Base-by-base conservation (phyloP, 2,113 vertebrate genomes). In the Sinosuthora webbiana region DNA sequence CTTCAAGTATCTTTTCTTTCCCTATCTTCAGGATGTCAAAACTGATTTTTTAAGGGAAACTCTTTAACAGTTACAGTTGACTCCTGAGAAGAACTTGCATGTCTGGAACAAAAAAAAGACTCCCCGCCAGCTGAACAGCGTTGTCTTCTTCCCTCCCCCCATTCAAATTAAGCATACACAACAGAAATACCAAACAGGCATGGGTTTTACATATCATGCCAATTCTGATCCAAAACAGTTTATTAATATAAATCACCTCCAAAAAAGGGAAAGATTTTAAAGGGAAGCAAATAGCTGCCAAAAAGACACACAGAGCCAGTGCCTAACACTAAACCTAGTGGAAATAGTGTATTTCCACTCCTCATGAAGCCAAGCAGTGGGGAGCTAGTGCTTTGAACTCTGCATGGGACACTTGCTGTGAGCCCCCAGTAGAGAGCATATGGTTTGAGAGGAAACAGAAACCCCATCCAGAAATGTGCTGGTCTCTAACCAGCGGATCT, bases 171-270 rank as follows among this genome's bases (percentile, higher is more conserved):
- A 93, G 60, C 71, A 78, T 83, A 83, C 71, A 93, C 68, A 92
- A 83, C 79, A 95, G 79, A 93, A 96, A 96, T 93, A 93, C 82
- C 92, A 90, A 89, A 77, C 89, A 94, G 88, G 87, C 92, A 73
- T 52, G 75, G 63, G 59, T 87, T 95, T 91, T 75, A 81, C 65
- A 7, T 95, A 95, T 89, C 89, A 70, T 89, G 86, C 87, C 87
- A 95, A 70, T 95, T 91, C 83, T 77, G 93, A 89, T 93, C 86
- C 1, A 0, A 89, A 97, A 49, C 91, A 87, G 57, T 82, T 91
- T 95, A 88, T 95, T 95, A 90, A 95, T 90, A 92, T 83, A 95
- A 96, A 96, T 83, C 79, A 88, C 90, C 94, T 86, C 94, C 92
- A 96, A 94, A 97, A 95, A 97, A 94, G 92, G 92, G 86, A 90